Conservation (phyloP, 2,888 invertebrate genomes). For the Drosophila sordidapex region DNA sequence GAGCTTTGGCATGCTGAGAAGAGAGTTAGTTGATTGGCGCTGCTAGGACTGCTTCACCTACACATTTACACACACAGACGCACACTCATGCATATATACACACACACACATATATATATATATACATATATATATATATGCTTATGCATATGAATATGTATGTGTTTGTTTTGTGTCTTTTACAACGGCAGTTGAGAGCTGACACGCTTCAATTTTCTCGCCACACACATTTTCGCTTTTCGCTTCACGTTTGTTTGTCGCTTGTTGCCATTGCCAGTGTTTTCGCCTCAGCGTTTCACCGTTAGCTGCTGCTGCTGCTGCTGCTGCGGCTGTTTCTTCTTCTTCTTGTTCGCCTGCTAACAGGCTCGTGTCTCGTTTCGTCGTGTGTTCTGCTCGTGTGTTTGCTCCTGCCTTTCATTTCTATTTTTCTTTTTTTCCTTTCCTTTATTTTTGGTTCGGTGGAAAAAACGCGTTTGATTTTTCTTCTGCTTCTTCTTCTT, state of each 20-base stretch:
- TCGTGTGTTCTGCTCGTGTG: slow-evolving; percentile 35
- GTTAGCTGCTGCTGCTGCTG: slow-evolving; percentile 15
- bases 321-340: slow-evolving; percentile 4
- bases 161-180: slow-evolving; percentile 45
- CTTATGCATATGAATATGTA: slow-evolving; percentile 9
- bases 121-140: not conserved
- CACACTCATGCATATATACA: not conserved
- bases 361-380: slow-evolving; percentile 27
- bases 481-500: slow-evolving; percentile 3
- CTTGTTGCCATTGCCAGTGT: slow-evolving; percentile 49
- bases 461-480: slow-evolving; percentile 21
- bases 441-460: slow-evolving; percentile 8
- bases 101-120: not conserved
- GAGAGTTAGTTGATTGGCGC: not conserved
- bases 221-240: slow-evolving; percentile 56
- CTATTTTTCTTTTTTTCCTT: slow-evolving; percentile 13
- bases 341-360: slow-evolving; percentile 8
- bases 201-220: slow-evolving; percentile 78
- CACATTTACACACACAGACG: not conserved
- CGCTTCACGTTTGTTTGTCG: slow-evolving; percentile 48
- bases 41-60: slow-evolving; percentile 1
- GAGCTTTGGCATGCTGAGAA: slow-evolving; percentile 7
- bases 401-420: slow-evolving; percentile 20
- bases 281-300: slow-evolving; percentile 41
- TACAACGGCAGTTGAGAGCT: slow-evolving; percentile 76